Percentiles rank a stretch among this genome's conserved stretches.
phyloP scores from a whole-genome alignment of 2,113 vertebrate genomes.

The Plecturocebus donacophilus region DNA sequence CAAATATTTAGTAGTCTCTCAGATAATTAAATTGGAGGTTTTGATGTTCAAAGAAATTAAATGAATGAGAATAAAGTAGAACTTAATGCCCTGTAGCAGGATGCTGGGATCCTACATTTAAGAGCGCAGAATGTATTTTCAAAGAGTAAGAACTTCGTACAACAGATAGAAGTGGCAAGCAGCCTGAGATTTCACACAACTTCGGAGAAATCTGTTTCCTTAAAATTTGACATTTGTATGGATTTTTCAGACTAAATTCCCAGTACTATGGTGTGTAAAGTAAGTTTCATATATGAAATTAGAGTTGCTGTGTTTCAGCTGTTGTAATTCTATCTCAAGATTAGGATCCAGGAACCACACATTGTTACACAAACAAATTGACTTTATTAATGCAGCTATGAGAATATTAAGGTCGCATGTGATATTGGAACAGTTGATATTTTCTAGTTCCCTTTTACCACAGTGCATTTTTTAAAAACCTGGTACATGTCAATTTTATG shows the following conservation, averaged over 20 bases:
- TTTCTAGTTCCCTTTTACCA: constrained; percentile 47
- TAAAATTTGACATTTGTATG: not conserved
- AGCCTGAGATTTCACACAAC: not conserved
- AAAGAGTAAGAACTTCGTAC: constrained; percentile 27
- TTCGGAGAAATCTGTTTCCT: not conserved
- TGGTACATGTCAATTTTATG: not conserved
- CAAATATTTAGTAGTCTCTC: not conserved
- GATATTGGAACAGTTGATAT: not conserved
- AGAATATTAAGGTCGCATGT: constrained; percentile 9
- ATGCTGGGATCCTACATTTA: not conserved
- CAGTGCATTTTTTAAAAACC: not conserved
- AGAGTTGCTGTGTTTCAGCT: not conserved
- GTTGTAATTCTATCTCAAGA: not conserved
- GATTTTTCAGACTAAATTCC: constrained; percentile 12
- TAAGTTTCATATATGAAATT: not conserved
- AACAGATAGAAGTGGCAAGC: not conserved
- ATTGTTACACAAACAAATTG: not conserved
- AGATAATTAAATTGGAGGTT: not conserved
- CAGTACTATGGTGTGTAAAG: not conserved
- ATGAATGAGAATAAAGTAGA: constrained; percentile 3
- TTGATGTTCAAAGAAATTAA: constrained; percentile 43
- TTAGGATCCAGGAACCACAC: not conserved
- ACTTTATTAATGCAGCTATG: not conserved
- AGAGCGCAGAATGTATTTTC: not conserved
- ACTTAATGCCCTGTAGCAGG: not conserved